These are phyloP conservation scores for Anastrepha obliqua DNA, from an alignment of 1,140 invertebrate species.

Conservation along the genomic window DNA sequence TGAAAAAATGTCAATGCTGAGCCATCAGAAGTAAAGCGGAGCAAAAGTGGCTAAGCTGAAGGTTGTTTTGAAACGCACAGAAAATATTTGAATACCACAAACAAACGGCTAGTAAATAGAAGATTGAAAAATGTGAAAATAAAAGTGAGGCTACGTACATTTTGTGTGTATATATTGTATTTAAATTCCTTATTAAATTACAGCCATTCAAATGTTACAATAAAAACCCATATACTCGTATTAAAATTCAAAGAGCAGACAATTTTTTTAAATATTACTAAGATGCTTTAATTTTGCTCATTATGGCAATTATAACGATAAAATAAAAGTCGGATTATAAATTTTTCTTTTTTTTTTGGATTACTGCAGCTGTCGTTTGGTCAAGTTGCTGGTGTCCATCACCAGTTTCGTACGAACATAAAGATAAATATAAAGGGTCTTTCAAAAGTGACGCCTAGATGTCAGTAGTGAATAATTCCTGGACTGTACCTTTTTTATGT, in stretches of 20 bases:
- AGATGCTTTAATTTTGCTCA: no score
- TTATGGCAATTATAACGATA: no score
- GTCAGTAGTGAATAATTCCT: no score
- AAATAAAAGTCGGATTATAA: no score
- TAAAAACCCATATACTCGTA: not conserved
- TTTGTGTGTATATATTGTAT: not conserved
- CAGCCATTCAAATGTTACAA: not conserved
- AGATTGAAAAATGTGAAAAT: not conserved
- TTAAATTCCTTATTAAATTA: conserved; percentile 3
- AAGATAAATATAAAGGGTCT: no score
- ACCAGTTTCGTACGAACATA: no score
- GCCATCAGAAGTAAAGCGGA: not conserved
- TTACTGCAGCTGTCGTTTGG: no score
- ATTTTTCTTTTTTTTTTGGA: no score
- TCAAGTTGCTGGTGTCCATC: no score
- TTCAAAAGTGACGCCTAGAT: no score
- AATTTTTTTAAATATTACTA: not conserved
- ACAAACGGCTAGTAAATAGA: not conserved
- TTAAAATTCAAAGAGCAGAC: not conserved
- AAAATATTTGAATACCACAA: not conserved
- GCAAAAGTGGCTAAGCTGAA: not conserved
- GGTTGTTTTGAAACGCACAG: not conserved
- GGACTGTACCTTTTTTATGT: no score
- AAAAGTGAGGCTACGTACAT: not conserved
- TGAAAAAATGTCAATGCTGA: conserved; percentile 25